phyloP scores from a whole-genome alignment of 2,888 invertebrate species.

The Andrena bicolor region DNA sequence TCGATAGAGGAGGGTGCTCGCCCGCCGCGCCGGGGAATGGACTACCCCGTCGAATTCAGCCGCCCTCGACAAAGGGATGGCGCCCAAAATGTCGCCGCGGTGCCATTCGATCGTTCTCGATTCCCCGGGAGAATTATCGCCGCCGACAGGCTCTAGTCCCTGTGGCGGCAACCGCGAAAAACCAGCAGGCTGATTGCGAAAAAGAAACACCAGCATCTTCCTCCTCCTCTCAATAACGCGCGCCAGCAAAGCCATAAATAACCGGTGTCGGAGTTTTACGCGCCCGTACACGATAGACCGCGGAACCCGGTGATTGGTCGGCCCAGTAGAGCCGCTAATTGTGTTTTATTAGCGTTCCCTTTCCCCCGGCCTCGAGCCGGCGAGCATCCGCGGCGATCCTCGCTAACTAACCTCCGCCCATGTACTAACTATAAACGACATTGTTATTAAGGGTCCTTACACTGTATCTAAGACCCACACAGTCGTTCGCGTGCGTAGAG shows the following conservation, averaged over 20 bases:
- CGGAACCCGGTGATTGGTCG: conserved; percentile 79
- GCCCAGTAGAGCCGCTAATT: conserved; percentile 79
- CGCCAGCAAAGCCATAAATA: conserved; percentile 78
- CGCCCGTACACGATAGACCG: conserved; percentile 67
- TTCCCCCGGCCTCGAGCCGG: conserved; percentile 55
- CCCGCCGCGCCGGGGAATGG: not conserved
- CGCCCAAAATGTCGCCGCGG: not conserved
- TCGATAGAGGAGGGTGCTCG: conserved; percentile 9
- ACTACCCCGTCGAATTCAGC: not conserved
- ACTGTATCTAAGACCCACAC: conserved; percentile 66
- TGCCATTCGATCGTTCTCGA: too few relatives aligned
- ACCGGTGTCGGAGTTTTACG: conserved; percentile 78
- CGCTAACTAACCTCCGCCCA: conserved; percentile 78
- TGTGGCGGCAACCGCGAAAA: conserved; percentile 28
- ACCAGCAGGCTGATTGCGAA: conserved; percentile 69
- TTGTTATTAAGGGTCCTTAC: conserved; percentile 79
- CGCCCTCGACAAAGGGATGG: conserved; percentile 26
- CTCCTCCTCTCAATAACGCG: conserved; percentile 67
- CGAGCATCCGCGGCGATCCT: conserved; percentile 68
- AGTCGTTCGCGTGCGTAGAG: conserved; percentile 30
- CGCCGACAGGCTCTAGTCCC: not conserved
- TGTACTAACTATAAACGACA: conserved; percentile 79
- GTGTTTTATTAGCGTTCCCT: conserved; percentile 83
- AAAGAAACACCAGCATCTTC: conserved; percentile 50
- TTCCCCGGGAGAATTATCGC: not conserved